These are phyloP conservation scores for Dromius quadrimaculatus DNA, from an alignment of 2,888 invertebrate genomes.

Conservation along the genomic window DNA sequence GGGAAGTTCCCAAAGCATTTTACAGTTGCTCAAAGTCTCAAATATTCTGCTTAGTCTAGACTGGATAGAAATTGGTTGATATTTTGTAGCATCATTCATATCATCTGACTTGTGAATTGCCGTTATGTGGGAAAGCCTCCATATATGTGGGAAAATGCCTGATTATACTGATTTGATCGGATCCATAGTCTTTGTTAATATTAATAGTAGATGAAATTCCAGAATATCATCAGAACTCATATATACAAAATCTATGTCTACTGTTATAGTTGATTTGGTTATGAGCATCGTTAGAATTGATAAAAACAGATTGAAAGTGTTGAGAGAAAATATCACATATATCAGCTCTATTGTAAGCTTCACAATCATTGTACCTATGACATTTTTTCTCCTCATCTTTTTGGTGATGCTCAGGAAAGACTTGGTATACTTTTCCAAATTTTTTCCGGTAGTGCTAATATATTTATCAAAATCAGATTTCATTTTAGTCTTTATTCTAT, in stretches of 20 bases:
- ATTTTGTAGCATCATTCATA: no score
- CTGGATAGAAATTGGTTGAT: no score
- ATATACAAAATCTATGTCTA: not conserved
- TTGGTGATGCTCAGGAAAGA: not conserved
- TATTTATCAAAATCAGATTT: not conserved
- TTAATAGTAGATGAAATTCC: not conserved
- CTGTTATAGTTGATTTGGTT: no score
- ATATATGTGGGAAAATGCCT: not conserved
- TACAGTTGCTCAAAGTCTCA: not conserved
- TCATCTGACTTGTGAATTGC: no score
- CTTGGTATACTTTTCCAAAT: not conserved
- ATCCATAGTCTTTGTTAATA: not conserved
- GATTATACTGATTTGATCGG: not conserved
- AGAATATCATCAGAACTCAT: not conserved
- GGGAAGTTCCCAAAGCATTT: no score
- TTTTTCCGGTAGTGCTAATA: not conserved
- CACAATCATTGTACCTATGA: no score
- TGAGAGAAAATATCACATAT: not conserved
- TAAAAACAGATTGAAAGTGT: not conserved
- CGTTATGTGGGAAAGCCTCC: no score
- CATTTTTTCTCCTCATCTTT: no score
- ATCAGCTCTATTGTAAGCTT: not conserved
- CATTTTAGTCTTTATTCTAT: not conserved
- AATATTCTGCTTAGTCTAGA: slow-evolving; percentile 1
- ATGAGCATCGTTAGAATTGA: not conserved